Base-by-base conservation (phyloP, 2,797 vertebrate genomes). In the Myotis findleyi region DNA sequence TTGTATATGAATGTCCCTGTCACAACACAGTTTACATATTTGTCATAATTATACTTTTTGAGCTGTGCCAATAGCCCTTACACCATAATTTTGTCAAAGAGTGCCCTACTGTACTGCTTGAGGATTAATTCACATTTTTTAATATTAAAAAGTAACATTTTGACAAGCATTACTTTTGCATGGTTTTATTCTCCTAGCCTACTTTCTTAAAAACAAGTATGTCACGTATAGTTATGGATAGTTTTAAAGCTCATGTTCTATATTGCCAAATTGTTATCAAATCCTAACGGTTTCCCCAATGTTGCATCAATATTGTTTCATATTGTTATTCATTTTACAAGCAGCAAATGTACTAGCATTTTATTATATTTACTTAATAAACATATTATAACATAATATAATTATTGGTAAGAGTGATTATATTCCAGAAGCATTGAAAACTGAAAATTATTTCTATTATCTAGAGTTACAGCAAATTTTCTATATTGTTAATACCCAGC, bases 81-180 rank as follows among this genome's bases (percentile, higher is more conserved):
- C 4, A 21, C 27, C 9, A 33, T 33, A 36, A n/a, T 82, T 88
- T 83, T 30, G 9, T 92, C 41, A 83, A 76, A 95, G 53, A 72
- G 11, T 33, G 41, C 25, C 41, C 7, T 20, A 51, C 13, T 49
- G 6, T 73, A 25, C 36, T 23, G 5, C 64, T 66, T 80, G 11
- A 27, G 12, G 7, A 76, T 51, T 72, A 76, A 62, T 27, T 20
- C 33, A 30, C 33, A 53, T 33, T 75, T 87, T 73, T 80, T 3
- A 83, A 66, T 72, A 84, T n/a, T 30, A 79, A 87, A 83, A 91
- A 92, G 49, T 36, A 88, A 6, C 21, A 95, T 79, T 71, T 62
- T 59, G 33, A 21, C 33, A 75, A 68, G 11, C 10, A 87, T 44
- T 68, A n/a, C 8, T 64, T 92, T 84, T 55, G 49, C 41, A 59